Percentiles rank a stretch among this genome's conserved stretches.
Evolutionary conservation across 2,797 vertebrate genomes (phyloP).

Genomic region (Melanotaenia trifasciata): DNA sequence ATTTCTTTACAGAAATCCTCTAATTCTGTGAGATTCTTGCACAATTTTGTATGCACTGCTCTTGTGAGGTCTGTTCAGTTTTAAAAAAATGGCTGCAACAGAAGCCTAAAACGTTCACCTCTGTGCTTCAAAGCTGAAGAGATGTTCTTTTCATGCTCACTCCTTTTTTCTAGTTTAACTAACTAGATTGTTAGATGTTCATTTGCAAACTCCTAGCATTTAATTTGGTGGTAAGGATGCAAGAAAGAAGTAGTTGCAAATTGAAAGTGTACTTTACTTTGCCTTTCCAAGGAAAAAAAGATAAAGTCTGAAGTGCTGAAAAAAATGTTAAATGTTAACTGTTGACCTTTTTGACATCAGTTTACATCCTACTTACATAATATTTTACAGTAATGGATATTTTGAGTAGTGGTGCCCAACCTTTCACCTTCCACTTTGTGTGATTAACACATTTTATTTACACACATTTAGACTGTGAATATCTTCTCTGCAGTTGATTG

Average conservation of each 20-base stretch:
- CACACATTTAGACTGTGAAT: constrained; percentile 1
- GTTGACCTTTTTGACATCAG: not conserved
- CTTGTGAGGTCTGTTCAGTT: not conserved
- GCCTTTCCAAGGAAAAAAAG: not conserved
- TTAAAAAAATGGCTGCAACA: not conserved
- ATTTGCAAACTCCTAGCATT: not conserved
- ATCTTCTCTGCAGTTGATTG: constrained; percentile 87
- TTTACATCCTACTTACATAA: not conserved
- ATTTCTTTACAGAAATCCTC: not conserved
- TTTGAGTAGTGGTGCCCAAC: too few relatives aligned
- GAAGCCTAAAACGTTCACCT: not conserved
- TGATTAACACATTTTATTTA: not conserved
- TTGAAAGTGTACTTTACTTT: not conserved
- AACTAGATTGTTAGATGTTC: not conserved
- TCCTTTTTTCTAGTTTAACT: not conserved
- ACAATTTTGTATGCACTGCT: not conserved
- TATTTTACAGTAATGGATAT: not conserved
- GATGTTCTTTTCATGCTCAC: not conserved
- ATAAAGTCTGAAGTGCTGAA: not conserved
- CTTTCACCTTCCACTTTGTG: not conserved
- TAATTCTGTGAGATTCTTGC: not conserved
- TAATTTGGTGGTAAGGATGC: not conserved
- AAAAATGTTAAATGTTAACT: not conserved
- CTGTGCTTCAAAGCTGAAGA: not conserved
- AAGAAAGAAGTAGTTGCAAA: not conserved